Evolutionary conservation across 2,797 vertebrate species (phyloP).

Genomic region (Liasis olivaceus): DNA sequence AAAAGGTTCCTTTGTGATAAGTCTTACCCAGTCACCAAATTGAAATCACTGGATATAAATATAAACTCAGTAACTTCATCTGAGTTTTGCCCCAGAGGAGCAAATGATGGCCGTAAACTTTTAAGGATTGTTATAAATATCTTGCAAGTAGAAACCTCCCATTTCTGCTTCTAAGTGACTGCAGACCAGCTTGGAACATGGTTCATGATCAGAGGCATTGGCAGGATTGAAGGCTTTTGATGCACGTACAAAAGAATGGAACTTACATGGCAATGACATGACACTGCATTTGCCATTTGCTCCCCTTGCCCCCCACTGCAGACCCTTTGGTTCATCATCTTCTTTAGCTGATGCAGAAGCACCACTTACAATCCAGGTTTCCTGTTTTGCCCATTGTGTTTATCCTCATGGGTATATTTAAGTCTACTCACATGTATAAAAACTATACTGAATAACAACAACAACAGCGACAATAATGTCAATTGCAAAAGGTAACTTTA

Average conservation of each 20-base stretch:
- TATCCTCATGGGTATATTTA: not conserved
- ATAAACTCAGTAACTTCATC: not conserved
- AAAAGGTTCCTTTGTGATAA: too few relatives aligned
- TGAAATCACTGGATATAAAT: not conserved
- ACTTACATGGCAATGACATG: not conserved
- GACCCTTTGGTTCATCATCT: not conserved
- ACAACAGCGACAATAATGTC: too few relatives aligned
- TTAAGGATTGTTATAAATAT: not conserved
- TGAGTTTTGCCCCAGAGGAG: not conserved
- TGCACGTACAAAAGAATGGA: too few relatives aligned
- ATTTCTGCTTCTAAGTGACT: not conserved
- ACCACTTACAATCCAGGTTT: not conserved
- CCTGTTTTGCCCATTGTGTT: not conserved
- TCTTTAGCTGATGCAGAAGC: not conserved
- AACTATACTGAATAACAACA: not conserved
- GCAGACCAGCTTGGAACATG: not conserved
- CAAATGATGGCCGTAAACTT: too few relatives aligned
- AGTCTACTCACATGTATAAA: not conserved
- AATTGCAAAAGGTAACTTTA: too few relatives aligned
- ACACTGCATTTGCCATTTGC: not conserved
- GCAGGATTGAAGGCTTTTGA: too few relatives aligned
- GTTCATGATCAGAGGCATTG: too few relatives aligned
- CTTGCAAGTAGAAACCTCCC: not conserved
- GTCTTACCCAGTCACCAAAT: not conserved
- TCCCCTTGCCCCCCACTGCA: not conserved